Evolutionary conservation across 2,888 invertebrate genomes (phyloP).

Genomic region (Lutraria lutraria): DNA sequence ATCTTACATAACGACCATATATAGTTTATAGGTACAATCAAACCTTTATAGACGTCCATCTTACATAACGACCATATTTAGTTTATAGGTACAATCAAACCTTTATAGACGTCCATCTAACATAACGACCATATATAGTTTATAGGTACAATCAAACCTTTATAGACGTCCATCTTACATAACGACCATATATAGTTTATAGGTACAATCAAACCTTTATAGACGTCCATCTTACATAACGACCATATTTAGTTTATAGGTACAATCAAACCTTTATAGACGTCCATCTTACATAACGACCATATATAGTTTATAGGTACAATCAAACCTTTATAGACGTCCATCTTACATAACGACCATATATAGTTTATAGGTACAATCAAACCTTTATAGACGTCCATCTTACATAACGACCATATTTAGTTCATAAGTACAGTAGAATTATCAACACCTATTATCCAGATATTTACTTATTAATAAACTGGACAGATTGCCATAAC

Average conservation of each 20-base stretch:
- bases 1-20: background rate
- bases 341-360: background rate
- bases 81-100: background rate
- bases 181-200: background rate
- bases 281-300: background rate
- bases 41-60: background rate
- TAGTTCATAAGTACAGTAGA: too few relatives aligned
- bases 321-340: background rate
- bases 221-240: background rate
- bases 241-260: background rate
- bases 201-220: background rate
- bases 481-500: background rate
- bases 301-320: background rate
- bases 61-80: background rate
- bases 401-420: background rate
- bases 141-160: background rate
- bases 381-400: background rate
- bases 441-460: background rate
- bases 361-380: background rate
- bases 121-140: background rate
- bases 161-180: background rate
- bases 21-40: background rate
- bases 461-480: background rate
- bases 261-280: background rate
- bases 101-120: background rate